A percentile compares a stretch with the other conserved stretches of the same genome.
Evolutionary conservation across 1,140 invertebrate species (phyloP).

Genomic region (Adoxophyes honmai): DNA sequence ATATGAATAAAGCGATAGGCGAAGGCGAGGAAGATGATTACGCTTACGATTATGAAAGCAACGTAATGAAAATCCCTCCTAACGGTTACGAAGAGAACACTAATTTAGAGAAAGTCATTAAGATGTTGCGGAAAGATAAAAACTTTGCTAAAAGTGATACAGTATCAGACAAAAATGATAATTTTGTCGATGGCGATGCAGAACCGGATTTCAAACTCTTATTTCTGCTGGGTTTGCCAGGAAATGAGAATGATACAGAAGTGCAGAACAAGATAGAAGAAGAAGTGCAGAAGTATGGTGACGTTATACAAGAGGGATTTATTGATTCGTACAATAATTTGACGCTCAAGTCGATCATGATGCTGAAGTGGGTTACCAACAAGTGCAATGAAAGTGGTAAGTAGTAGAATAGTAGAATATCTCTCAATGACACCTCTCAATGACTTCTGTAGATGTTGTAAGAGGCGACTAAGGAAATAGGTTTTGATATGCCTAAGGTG

Average conservation of each 20-base stretch:
- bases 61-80: constrained; percentile 71
- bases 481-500: too few species aligned
- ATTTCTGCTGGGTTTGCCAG: constrained; percentile 57
- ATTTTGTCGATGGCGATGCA: constrained; percentile 12
- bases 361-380: constrained; percentile 87
- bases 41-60: constrained; percentile 52
- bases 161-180: constrained; percentile 21
- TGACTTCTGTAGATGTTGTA: too few species aligned
- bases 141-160: constrained; percentile 29
- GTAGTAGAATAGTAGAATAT: too few species aligned
- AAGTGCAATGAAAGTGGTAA: constrained; percentile 78
- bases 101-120: constrained; percentile 46
- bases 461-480: too few species aligned
- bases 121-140: constrained; percentile 42
- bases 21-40: constrained; percentile 37
- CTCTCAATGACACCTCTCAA: too few species aligned
- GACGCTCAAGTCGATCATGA: constrained; percentile 91
- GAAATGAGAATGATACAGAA: constrained; percentile 44
- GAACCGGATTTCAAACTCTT: constrained; percentile 54
- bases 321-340: constrained; percentile 95
- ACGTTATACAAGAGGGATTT: constrained; percentile 95
- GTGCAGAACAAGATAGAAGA: constrained; percentile 78
- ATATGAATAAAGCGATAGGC: constrained; percentile 62
- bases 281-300: constrained; percentile 82
- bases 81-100: constrained; percentile 55